Evolutionary conservation across 2,888 invertebrate species (phyloP).

Genomic region (Ditylenchus weischeri): DNA sequence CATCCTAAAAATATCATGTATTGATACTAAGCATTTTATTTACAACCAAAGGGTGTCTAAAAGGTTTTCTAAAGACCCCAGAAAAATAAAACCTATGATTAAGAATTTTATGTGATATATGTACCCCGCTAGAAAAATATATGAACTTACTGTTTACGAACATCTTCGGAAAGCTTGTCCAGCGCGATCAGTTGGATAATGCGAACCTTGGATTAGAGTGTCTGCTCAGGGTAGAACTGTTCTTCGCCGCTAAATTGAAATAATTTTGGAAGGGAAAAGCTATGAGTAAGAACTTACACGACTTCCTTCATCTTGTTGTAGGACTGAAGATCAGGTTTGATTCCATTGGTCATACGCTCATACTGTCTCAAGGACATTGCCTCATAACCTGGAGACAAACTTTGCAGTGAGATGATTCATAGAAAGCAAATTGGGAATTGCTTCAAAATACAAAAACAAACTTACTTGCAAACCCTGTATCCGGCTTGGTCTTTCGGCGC

Average conservation of each 20-base stretch:
- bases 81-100: neutral
- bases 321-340: conserved; percentile 66
- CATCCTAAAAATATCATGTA: conserved; percentile 65
- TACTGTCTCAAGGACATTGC: conserved; percentile 73
- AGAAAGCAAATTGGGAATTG: too few relatives aligned
- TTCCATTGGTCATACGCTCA: conserved; percentile 70
- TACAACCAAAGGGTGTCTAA: too few relatives aligned
- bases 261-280: too few relatives aligned
- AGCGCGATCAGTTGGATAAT: conserved; percentile 84
- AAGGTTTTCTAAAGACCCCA: too few relatives aligned
- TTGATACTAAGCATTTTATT: neutral
- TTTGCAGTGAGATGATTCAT: neutral
- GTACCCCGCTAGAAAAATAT: conserved; percentile 9
- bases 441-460: too few relatives aligned
- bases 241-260: conserved; percentile 67
- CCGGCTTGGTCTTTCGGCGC: conserved; percentile 78
- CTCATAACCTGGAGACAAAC: conserved; percentile 61
- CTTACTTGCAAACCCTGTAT: conserved; percentile 83
- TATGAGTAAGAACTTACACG: conserved; percentile 62
- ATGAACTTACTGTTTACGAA: conserved; percentile 75
- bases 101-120: neutral
- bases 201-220: conserved; percentile 82
- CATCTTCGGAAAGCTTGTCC: conserved; percentile 86
- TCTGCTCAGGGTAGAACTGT: conserved; percentile 88
- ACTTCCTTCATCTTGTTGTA: conserved; percentile 54